These are phyloP conservation scores for Morone saxatilis DNA, from an alignment of 2,113 vertebrate genomes.

Conservation along the genomic window DNA sequence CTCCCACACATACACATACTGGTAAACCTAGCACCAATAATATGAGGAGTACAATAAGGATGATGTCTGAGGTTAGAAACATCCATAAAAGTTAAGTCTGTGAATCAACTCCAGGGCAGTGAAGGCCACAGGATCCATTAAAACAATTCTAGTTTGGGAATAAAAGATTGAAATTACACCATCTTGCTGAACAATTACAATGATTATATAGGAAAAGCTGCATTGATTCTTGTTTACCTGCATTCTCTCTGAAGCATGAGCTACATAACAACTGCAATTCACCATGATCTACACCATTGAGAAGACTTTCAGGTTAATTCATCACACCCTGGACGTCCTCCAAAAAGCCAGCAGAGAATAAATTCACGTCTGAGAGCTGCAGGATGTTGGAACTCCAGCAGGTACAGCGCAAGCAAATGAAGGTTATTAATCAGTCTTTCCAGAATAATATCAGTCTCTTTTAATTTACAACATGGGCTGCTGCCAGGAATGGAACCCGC, in stretches of 20 bases:
- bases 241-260: conserved; percentile 22
- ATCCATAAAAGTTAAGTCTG: conserved; percentile 31
- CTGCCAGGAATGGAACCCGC: conserved; percentile 41
- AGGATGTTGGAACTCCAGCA: conserved; percentile 67
- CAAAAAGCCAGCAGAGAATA: conserved; percentile 68
- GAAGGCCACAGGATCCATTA: not conserved
- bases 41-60: conserved; percentile 8
- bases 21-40: not conserved
- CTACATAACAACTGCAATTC: conserved; percentile 34
- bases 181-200: not conserved
- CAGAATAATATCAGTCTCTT: conserved; percentile 55
- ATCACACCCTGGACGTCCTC: conserved; percentile 75
- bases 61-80: conserved; percentile 18
- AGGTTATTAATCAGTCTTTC: conserved; percentile 74
- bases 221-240: conserved; percentile 27
- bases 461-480: conserved; percentile 58
- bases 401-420: conserved; percentile 68
- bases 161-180: conserved; percentile 40
- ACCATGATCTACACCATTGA: conserved; percentile 28
- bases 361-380: conserved; percentile 64
- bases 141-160: not conserved
- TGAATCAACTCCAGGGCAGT: not conserved
- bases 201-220: conserved; percentile 19
- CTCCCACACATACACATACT: not conserved
- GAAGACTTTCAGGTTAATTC: conserved; percentile 60